Percentiles rank a stretch among this genome's conserved stretches.
phyloP scores from a whole-genome alignment of 1,140 invertebrate genomes.

The Cepaea nemoralis region DNA sequence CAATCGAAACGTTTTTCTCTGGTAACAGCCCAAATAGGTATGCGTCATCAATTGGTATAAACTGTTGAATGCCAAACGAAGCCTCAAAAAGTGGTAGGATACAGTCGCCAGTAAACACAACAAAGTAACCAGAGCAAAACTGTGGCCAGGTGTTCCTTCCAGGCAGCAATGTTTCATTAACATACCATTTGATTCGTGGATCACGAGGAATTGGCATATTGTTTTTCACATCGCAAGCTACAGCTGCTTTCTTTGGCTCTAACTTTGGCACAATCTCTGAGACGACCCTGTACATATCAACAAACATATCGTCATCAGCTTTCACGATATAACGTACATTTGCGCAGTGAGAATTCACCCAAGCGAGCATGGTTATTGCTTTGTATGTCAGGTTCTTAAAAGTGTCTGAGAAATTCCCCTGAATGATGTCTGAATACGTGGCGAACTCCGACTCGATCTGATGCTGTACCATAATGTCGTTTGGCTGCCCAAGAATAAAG shows the following conservation, averaged over 20 bases:
- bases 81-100: constrained; percentile 63
- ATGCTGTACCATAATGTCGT: constrained; percentile 53
- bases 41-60: constrained; percentile 70
- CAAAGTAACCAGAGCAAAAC: constrained; percentile 72
- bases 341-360: constrained; percentile 79
- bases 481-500: constrained; percentile 80
- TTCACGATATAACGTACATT: constrained; percentile 83
- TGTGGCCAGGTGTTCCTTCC: constrained; percentile 48
- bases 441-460: constrained; percentile 52
- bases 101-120: constrained; percentile 68
- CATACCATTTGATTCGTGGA: constrained; percentile 70
- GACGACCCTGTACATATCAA: constrained; percentile 73
- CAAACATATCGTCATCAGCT: constrained; percentile 90
- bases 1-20: neutral
- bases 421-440: constrained; percentile 63
- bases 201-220: constrained; percentile 57
- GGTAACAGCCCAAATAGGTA: constrained; percentile 69
- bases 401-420: constrained; percentile 60
- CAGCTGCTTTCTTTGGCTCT: constrained; percentile 7
- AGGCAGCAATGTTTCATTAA: constrained; percentile 62
- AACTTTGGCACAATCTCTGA: constrained; percentile 53
- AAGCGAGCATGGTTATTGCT: constrained; percentile 86
- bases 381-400: constrained; percentile 62
- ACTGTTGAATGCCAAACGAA: constrained; percentile 51
- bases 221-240: constrained; percentile 52